Base-by-base conservation (phyloP, 2,888 invertebrate genomes). In the Periphyllus acericola region DNA sequence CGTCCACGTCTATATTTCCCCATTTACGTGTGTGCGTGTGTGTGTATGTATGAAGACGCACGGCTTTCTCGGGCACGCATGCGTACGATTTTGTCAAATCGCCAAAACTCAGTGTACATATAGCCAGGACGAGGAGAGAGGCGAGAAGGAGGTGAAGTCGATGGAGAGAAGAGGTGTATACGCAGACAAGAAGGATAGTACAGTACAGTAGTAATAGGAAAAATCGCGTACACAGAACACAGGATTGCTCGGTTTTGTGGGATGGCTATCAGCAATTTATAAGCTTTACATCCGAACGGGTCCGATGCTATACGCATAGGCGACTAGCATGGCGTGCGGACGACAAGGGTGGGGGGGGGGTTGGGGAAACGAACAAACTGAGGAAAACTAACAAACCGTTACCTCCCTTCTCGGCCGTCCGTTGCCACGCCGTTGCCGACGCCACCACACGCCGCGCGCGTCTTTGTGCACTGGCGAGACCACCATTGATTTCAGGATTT, bases 231-330 rank as follows among this genome's bases (percentile, higher is more conserved):
- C 71, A 46, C n/a, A 3, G 60, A 60, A 60, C 34, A 40, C 29
- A 60, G 40, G 36, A 74, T 60, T 74, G 72, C 71, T 84, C 25
- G 84, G 66, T 66, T 76, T 85, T 68, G 36, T 32, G 68, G 76
- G 85, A 78, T 32, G 78, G n/a, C 68, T 79, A 85, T 85, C 78
- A 52, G 85, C 66, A 34, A 85, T 79, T 85, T 85, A 71, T 85
- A 66, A 84, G 76, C 84, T 84, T 76, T 66, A 66, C 84, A 40
- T 84, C 32, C n/a, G 83, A 75, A 83, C 60, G 83, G 83, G 21
- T 66, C 83, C 66, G 66, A 40, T 34, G 25, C 21, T 17, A 21
- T 32, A 9, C 36, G 25, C 21, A 36, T 0, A 34, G 3, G 32
- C 29, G 29, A n/a, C 46, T 11, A 46, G 21, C 21, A 40, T 3